Evolutionary conservation across 2,888 invertebrate species (phyloP).

Genomic region (Seira ritae): DNA sequence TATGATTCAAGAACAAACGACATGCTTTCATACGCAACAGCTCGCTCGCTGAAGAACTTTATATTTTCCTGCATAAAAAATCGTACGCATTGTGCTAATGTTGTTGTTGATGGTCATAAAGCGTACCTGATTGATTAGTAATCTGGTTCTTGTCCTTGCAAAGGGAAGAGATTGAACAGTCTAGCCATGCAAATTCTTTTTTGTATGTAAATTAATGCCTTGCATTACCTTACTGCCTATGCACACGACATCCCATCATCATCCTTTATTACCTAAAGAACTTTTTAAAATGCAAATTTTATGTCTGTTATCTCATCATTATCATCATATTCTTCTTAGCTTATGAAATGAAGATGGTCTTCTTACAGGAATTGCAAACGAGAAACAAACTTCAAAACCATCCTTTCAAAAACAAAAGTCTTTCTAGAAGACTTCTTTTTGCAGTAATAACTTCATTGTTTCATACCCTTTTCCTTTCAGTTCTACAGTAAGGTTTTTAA

Average conservation of each 20-base stretch:
- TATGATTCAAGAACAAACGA: no score
- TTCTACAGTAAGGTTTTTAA: not conserved
- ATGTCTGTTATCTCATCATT: no score
- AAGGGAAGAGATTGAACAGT: not conserved
- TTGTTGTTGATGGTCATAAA: no score
- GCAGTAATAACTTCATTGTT: no score
- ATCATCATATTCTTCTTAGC: no score
- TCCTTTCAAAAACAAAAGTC: not conserved
- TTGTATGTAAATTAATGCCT: constrained; percentile 8
- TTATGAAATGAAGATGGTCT: not conserved
- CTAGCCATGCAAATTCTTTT: constrained; percentile 13
- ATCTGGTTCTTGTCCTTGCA: constrained; percentile 61
- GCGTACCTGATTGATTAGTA: constrained; percentile 30
- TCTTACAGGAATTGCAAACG: not conserved
- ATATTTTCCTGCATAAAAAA: no score
- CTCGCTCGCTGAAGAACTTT: no score
- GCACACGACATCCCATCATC: constrained; percentile 13
- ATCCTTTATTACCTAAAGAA: not conserved
- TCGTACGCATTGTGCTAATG: no score
- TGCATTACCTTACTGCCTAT: constrained; percentile 7
- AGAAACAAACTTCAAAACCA: not conserved
- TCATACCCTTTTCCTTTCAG: not conserved
- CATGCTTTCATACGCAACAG: no score
- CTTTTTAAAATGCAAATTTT: not conserved
- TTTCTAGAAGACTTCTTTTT: no score